Evolutionary conservation across 2,888 invertebrate species (phyloP).

Genomic region (Limnephilus lunatus): DNA sequence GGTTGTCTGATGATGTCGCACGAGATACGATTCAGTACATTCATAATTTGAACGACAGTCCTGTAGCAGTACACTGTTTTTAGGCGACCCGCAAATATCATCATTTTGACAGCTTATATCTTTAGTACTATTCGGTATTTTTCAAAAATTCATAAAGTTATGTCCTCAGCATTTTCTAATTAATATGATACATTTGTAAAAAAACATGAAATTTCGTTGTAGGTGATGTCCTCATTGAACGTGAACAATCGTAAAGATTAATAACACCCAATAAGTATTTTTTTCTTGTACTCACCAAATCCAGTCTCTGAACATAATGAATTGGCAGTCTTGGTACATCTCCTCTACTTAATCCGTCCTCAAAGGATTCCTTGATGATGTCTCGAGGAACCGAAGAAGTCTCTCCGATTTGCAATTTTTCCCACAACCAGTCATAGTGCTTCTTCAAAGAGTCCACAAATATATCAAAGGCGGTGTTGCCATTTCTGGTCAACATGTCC

Average conservation of each 20-base stretch:
- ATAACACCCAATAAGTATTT: background rate
- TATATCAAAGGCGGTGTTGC: slow-evolving; percentile 74
- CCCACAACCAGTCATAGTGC: slow-evolving; percentile 79
- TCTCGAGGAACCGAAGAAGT: slow-evolving; percentile 61
- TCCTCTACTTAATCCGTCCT: slow-evolving; percentile 77
- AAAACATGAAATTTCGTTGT: no score
- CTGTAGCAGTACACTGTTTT: no score
- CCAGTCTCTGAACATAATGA: slow-evolving; percentile 76
- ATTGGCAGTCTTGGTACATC: slow-evolving; percentile 79
- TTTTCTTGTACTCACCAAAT: slow-evolving; percentile 72
- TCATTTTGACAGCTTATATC: no score
- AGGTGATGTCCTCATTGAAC: no score
- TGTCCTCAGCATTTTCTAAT: no score
- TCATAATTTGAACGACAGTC: no score
- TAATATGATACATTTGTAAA: no score
- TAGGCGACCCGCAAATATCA: no score
- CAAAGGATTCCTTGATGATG: slow-evolving; percentile 73
- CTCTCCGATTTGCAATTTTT: slow-evolving; percentile 71
- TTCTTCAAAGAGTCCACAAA: slow-evolving; percentile 78
- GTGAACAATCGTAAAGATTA: background rate
- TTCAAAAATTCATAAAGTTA: no score
- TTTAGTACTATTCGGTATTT: no score
- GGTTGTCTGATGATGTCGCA: no score
- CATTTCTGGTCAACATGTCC: slow-evolving; percentile 72
- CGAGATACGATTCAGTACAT: no score